Evolutionary conservation across 2,797 vertebrate species (phyloP).

Genomic region (Rhadinocentrus ornatus): DNA sequence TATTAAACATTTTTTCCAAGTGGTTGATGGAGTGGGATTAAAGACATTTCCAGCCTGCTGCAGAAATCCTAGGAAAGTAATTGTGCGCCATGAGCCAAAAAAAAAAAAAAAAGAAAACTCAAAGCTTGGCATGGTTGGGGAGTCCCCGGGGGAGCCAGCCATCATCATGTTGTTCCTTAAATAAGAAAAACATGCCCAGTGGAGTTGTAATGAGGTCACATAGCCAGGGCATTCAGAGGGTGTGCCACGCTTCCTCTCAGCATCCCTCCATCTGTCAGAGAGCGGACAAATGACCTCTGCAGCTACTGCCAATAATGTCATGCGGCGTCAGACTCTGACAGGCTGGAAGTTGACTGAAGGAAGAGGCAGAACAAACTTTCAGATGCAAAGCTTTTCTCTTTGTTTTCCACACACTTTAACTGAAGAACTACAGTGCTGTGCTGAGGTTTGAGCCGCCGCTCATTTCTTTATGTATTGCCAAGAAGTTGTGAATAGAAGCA

Average conservation of each 20-base stretch:
- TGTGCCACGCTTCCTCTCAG: slow-evolving; percentile 62
- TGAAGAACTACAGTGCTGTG: background rate
- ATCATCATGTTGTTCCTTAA: slow-evolving; percentile 55
- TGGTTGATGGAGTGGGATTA: slow-evolving; percentile 8
- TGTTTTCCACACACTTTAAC: background rate
- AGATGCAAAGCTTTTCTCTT: slow-evolving; percentile 4
- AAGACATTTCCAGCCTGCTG: slow-evolving; percentile 33
- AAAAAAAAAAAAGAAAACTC: slow-evolving; percentile 57
- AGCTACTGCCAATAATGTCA: slow-evolving; percentile 47
- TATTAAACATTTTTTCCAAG: slow-evolving; percentile 13
- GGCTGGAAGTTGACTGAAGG: slow-evolving; percentile 31
- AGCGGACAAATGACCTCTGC: slow-evolving; percentile 53
- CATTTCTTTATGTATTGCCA: background rate
- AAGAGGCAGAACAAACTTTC: slow-evolving; percentile 34
- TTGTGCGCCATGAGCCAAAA: slow-evolving; percentile 36
- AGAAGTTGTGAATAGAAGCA: background rate
- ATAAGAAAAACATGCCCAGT: slow-evolving; percentile 61
- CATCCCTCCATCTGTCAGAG: slow-evolving; percentile 65
- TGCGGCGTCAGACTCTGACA: slow-evolving; percentile 41
- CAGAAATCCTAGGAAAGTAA: slow-evolving; percentile 27
- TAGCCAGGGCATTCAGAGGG: slow-evolving; percentile 65
- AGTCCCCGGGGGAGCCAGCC: slow-evolving; percentile 43
- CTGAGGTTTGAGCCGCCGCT: background rate
- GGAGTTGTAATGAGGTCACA: slow-evolving; percentile 73
- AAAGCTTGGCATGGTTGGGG: slow-evolving; percentile 47